Base-by-base conservation (phyloP, 2,888 invertebrate genomes). In the Nysson spinosus region DNA sequence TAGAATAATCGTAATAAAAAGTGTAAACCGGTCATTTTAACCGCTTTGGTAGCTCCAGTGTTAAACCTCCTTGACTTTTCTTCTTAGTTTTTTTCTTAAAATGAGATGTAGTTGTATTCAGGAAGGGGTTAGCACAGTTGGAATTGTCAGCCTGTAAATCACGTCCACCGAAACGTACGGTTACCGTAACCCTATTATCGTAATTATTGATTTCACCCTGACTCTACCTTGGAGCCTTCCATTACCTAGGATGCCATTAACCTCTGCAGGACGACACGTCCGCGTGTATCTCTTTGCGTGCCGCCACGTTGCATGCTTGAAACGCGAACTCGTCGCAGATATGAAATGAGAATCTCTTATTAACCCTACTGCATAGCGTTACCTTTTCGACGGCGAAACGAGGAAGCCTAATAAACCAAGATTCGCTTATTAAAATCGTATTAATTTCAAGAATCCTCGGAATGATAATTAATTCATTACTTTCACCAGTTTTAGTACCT, bases 101-200 rank as follows among this genome's bases (percentile, higher is more conserved):
- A 70, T 63, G 58, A 58, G 37, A 58, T 42, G 61, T 60, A 54
- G 60, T 64, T 63, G 51, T 60, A 17, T 26, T 22, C 39, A 26
- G 44, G 61, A 61, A 62, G 62, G 55, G 57, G 60, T 55, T 56
- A 44, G 47, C 61, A 40, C 52, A 50, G 62, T 43, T 54, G 57
- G 55, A 63, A 67, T 74, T 69, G 72, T 72, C 72, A 62, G 63
- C 51, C 66, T 61, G 56, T 70, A 72, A 72, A 74, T 74, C 69
- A 74, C 67, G 63, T 50, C 51, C 65, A 46, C 56, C 55, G 60
- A 66, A 70, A 67, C 72, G 58, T 69, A 65, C 64, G 60, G 61
- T 64, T 66, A 56, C 64, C 68, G 64, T 70, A 72, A 66, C 66
- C 63, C 69, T 69, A 72, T 77, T 75, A 77, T 68, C 77, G 69